Evolutionary conservation across 1,140 invertebrate genomes (phyloP).

Genomic region (Hylaeus volcanicus): DNA sequence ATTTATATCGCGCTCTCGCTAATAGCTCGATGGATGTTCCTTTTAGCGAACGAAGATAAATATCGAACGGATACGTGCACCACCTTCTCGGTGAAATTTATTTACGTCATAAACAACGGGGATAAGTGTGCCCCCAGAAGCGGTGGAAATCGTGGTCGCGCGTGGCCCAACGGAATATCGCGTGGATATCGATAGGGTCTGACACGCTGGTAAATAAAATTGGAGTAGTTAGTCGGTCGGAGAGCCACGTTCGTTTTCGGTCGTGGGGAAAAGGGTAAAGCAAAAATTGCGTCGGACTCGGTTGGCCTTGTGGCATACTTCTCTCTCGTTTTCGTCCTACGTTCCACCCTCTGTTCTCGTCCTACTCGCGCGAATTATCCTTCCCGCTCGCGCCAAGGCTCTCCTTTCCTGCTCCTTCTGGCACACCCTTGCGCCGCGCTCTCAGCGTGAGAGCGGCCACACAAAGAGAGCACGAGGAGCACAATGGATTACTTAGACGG

Average conservation of each 20-base stretch:
- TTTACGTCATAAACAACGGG: too few species aligned
- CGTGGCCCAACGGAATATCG: background rate
- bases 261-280: constrained; percentile 58
- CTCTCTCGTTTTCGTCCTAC: constrained; percentile 48
- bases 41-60: constrained; percentile 7
- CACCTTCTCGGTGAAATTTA: background rate
- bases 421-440: constrained; percentile 63
- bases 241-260: constrained; percentile 46
- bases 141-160: too few species aligned
- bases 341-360: constrained; percentile 42
- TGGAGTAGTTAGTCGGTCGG: constrained; percentile 66
- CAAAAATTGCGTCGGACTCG: constrained; percentile 66
- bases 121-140: background rate
- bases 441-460: constrained; percentile 73
- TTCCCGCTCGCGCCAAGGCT: constrained; percentile 19
- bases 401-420: constrained; percentile 54
- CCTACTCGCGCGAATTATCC: constrained; percentile 13
- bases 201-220: constrained; percentile 61
- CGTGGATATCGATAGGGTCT: constrained; percentile 18
- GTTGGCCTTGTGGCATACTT: constrained; percentile 76
- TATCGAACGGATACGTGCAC: background rate
- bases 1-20: background rate
- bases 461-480: constrained; percentile 74
- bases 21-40: constrained; percentile 13
- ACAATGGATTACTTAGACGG: constrained; percentile 79